Base-by-base conservation (phyloP, 2,888 invertebrate species). In the Mesorhabditis belari region DNA sequence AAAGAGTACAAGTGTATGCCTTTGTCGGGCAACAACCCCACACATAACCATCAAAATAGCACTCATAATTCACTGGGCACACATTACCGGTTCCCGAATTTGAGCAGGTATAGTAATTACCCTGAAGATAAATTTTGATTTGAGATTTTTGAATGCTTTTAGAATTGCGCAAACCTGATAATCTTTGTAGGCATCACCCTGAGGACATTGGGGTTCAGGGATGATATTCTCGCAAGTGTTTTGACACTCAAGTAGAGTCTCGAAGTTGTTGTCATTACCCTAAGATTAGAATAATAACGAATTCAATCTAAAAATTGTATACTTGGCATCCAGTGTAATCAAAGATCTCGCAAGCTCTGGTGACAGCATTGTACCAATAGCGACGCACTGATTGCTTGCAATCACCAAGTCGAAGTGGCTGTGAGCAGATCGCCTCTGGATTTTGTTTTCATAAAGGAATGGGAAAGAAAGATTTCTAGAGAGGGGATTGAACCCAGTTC, bases 131-230 rank as follows among this genome's bases (percentile, higher is more conserved):
- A n/a, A n/a, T n/a, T n/a, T n/a, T 5, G 5, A 0, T 27, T 5
- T 9, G 54, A 54, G 12, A 17, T 35, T 35, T 35, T 35, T 17
- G 12, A 9, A 35, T n/a, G n/a, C 12, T 35, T 17, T 35, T 9
- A 2, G 12, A 35, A n/a, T 35, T 9, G 44, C 12, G 12, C 12
- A 35, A 35, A 35, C 44, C 44, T 77, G 75, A 57, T 74, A 78
- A 65, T 80, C 80, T 63, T 80, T 80, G 71, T 80, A 79, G 24
- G 80, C 80, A 61, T 79, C 77, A 53, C 80, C 80, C 66, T 80
- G 79, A 19, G 77, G 73, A 29, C 80, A 80, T 58, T 78, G 77
- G n/a, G 80, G 80, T 60, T 80, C 80, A 23, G 79, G 77, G 25
- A 76, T 77, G 57, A 77, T 75, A 62, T 79, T 80, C 64, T 77